Evolutionary conservation across 2,888 invertebrate species (phyloP), one percentile per base, ranked within the genome.

Genomic region (Prosopocoilus inquinatus): DNA sequence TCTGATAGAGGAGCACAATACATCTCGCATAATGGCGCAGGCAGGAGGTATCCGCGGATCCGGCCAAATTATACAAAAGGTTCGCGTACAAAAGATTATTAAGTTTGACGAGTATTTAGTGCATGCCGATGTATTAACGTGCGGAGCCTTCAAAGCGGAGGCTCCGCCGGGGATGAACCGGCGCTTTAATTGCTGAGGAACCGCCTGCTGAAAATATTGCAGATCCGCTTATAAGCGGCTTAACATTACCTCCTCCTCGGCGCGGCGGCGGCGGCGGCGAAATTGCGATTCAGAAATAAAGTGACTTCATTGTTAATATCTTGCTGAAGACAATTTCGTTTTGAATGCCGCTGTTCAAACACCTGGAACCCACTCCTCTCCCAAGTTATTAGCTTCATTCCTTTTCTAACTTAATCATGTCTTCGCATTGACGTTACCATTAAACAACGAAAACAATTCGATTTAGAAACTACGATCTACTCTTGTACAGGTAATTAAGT

Each of bases 31-130:
- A 9, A 13, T 44, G 8, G 34, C 16, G 28, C n/a, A 16, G 38
- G 12, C 36, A 60, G 52, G 58, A 51, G 47, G 59, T 49, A 51
- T 53, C 47, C 57, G 60, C 60, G 54, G 48, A 57, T 60, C 58
- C 60, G 54, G 50, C 53, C 54, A 59, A 58, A 60, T 58, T 67
- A 59, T 68, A 73, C 73, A 74, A 74, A 73, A 74, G 74, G 71
- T 72, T 73, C 70, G 67, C 69, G 62, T 70, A 76, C 75, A 76
- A 75, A 76, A 75, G 75, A 76, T 76, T 76, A 75, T 76, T 75
- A 76, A 76, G 75, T 76, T 76, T 76, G 75, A 74, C 73, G 76
- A 75, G 70, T 65, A 67, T 66, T 68, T 67, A 68, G 67, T 67
- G 64, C 67, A 68, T 70, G 64, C 67, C 69, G 64, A 66, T 65